Conservation (phyloP, 2,113 vertebrate species). For the Chamaea fasciata region DNA sequence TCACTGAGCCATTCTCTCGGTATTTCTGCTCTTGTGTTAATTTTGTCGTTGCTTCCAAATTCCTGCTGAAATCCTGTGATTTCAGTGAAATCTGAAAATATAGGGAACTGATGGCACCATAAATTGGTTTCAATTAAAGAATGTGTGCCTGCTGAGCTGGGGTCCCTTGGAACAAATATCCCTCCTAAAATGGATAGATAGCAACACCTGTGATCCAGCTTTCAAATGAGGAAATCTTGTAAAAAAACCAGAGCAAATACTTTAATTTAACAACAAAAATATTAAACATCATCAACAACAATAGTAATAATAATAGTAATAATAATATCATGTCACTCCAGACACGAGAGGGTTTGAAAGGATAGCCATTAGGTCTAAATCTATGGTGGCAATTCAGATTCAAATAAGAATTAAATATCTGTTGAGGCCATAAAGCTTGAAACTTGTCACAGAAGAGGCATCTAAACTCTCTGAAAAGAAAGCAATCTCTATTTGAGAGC, state of each 20-base stretch:
- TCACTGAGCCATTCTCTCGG: background rate
- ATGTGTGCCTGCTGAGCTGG: background rate
- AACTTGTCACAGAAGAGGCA: background rate
- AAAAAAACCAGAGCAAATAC: background rate
- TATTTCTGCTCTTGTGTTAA: background rate
- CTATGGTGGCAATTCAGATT: background rate
- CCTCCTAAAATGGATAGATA: background rate
- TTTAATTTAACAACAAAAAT: background rate
- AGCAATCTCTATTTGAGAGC: constrained; percentile 15
- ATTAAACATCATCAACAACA: background rate
- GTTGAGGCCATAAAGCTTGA: background rate
- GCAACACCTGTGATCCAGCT: background rate
- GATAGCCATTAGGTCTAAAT: background rate
- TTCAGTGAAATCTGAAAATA: background rate
- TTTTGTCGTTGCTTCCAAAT: background rate
- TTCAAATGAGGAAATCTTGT: background rate
- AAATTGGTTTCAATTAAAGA: background rate
- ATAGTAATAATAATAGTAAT: background rate
- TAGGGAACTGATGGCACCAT: background rate
- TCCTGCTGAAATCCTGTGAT: background rate
- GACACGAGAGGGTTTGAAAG: background rate
- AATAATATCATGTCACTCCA: background rate
- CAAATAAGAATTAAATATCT: background rate
- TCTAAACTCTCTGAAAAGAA: constrained; percentile 14
- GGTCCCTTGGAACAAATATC: background rate